Conservation (phyloP, 2,113 vertebrate species). For the Cebidichthys violaceus region DNA sequence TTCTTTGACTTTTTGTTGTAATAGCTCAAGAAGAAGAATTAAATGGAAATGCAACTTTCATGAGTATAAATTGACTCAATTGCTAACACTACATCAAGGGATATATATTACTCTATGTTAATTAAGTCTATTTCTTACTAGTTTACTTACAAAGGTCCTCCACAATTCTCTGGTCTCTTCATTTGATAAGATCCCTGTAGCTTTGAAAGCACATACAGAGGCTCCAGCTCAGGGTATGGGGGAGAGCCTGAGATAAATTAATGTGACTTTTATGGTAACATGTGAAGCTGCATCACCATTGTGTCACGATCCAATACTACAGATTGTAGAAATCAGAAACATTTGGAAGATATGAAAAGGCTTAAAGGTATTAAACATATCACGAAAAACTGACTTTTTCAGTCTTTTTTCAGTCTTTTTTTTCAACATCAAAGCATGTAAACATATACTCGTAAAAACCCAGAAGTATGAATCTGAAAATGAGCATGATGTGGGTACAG, state of each 20-base stretch:
- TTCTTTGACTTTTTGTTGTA: no score
- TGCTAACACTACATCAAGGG: background rate
- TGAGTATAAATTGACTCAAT: background rate
- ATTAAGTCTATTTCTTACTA: background rate
- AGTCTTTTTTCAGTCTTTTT: no score
- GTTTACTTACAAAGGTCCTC: slow-evolving; percentile 72
- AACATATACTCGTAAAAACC: no score
- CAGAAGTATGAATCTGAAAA: no score
- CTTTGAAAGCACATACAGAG: slow-evolving; percentile 67
- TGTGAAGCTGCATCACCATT: background rate
- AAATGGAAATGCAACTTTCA: background rate
- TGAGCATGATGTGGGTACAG: background rate
- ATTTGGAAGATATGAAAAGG: background rate
- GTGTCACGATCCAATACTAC: background rate
- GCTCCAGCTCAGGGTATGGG: slow-evolving; percentile 80
- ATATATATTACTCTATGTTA: background rate
- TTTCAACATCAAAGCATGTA: no score
- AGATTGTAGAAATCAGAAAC: background rate
- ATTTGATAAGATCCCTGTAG: slow-evolving; percentile 73
- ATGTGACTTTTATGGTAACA: background rate
- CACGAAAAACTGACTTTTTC: no score
- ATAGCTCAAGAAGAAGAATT: no score
- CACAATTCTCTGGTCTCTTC: slow-evolving; percentile 74
- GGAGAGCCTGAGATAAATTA: slow-evolving; percentile 66
- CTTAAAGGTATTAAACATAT: no score